Evolutionary conservation across 2,113 vertebrate species (phyloP).

Genomic region (Solenodon paradoxus): DNA sequence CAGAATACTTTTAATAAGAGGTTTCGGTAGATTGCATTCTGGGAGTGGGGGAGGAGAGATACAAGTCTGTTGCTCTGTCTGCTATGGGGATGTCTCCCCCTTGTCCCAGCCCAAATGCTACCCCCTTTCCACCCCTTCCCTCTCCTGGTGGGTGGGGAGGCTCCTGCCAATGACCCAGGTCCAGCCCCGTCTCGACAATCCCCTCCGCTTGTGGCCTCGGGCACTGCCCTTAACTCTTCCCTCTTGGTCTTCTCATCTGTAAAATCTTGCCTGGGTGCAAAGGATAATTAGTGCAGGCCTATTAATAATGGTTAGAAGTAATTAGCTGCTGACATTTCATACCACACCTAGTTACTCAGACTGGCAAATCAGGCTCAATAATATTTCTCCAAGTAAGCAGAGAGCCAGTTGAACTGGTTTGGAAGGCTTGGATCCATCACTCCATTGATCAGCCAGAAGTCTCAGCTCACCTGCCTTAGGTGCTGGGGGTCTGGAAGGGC

Average conservation of each 20-base stretch:
- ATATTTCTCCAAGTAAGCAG: background rate
- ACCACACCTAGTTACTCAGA: conserved; percentile 64
- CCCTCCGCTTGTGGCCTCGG: background rate
- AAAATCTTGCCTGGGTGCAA: conserved; percentile 20
- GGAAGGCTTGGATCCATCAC: background rate
- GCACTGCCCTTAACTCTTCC: background rate
- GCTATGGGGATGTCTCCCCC: accelerated
- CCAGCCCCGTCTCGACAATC: background rate
- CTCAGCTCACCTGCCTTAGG: background rate
- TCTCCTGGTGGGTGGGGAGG: too few relatives aligned
- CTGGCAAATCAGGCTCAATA: conserved; percentile 25
- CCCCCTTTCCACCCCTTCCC: background rate
- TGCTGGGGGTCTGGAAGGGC: accelerated
- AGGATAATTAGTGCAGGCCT: conserved; percentile 42
- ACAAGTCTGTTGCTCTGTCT: background rate
- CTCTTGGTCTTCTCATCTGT: background rate
- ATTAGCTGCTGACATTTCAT: conserved; percentile 50
- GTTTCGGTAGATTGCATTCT: background rate
- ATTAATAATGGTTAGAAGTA: conserved; percentile 63
- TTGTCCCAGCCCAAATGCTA: background rate
- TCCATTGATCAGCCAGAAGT: accelerated
- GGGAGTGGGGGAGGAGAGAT: background rate
- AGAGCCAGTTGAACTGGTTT: background rate
- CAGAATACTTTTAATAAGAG: conserved; percentile 53
- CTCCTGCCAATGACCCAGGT: background rate